phyloP scores from a whole-genome alignment of 1,140 invertebrate genomes.

The Acyrthosiphon pisum region DNA sequence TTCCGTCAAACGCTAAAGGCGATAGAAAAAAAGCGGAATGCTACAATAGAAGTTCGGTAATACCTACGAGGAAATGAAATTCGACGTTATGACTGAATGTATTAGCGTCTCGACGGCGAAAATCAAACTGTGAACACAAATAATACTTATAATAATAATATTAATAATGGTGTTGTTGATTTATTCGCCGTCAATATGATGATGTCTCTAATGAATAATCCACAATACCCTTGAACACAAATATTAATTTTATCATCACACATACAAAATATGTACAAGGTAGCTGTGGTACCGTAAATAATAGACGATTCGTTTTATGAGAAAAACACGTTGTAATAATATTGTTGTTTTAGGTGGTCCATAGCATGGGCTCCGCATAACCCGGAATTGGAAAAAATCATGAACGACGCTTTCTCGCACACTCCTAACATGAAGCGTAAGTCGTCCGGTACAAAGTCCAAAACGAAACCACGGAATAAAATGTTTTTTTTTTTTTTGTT shows the following conservation, averaged over 20 bases:
- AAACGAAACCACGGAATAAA: neutral
- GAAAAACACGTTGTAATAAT: neutral
- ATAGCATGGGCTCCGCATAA: conserved; percentile 58
- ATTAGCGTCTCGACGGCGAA: conserved; percentile 22
- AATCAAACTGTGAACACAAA: conserved; percentile 33
- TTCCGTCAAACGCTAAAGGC: neutral
- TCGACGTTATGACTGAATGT: neutral
- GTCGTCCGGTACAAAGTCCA: neutral
- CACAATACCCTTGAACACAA: conserved; percentile 4
- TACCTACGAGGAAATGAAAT: conserved; percentile 36
- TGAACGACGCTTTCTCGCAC: conserved; percentile 61
- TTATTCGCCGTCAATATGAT: neutral
- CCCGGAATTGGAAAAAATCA: conserved; percentile 53
- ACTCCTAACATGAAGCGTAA: conserved; percentile 59
- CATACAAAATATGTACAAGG: neutral
- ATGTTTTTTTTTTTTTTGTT: no score
- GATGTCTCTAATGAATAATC: conserved; percentile 11
- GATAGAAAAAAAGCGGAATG: neutral
- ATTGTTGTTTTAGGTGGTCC: conserved; percentile 42
- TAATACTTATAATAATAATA: neutral
- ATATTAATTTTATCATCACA: conserved; percentile 8
- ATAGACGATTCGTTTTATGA: conserved; percentile 4
- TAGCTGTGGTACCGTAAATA: neutral
- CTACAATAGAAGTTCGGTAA: conserved; percentile 26
- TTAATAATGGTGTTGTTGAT: conserved; percentile 16